These are phyloP conservation scores for Neosilurus hyrtlii DNA, from an alignment of 2,797 vertebrate genomes.

Conservation along the genomic window DNA sequence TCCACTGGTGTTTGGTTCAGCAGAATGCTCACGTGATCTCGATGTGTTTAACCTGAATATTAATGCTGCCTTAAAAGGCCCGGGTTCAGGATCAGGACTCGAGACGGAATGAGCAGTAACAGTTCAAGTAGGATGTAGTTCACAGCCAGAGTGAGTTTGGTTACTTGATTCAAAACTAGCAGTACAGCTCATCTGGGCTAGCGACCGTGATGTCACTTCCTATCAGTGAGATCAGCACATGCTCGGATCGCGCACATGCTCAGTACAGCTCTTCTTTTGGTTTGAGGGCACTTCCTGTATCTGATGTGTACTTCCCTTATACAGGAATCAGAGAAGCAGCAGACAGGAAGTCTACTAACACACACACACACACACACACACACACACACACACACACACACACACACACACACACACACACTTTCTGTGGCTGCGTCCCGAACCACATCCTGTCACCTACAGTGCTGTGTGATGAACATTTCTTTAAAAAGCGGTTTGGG, in stretches of 20 bases:
- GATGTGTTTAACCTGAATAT: no score
- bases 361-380: slow-evolving; percentile 34
- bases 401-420: background rate
- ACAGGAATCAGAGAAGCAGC: slow-evolving; percentile 13
- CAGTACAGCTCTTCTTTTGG: slow-evolving; percentile 15
- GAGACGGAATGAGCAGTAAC: background rate
- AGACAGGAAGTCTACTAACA: slow-evolving; percentile 19
- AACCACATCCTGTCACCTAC: slow-evolving; percentile 20
- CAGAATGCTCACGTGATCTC: no score
- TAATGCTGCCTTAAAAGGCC: no score
- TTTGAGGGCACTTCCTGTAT: slow-evolving; percentile 39
- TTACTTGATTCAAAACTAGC: background rate
- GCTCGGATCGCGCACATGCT: slow-evolving; percentile 30
- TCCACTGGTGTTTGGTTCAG: no score
- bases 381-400: slow-evolving; percentile 14
- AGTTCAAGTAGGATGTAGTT: background rate
- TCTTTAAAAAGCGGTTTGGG: background rate
- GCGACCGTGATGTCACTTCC: slow-evolving; percentile 43
- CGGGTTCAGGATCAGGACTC: background rate
- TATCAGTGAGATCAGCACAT: slow-evolving; percentile 17
- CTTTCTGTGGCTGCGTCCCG: background rate
- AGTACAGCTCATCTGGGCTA: background rate
- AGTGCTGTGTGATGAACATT: background rate
- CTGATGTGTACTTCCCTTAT: slow-evolving; percentile 5
- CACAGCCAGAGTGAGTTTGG: background rate